These are phyloP conservation scores for Salvelinus namaycush DNA, from an alignment of 2,113 vertebrate species.

Conservation along the genomic window DNA sequence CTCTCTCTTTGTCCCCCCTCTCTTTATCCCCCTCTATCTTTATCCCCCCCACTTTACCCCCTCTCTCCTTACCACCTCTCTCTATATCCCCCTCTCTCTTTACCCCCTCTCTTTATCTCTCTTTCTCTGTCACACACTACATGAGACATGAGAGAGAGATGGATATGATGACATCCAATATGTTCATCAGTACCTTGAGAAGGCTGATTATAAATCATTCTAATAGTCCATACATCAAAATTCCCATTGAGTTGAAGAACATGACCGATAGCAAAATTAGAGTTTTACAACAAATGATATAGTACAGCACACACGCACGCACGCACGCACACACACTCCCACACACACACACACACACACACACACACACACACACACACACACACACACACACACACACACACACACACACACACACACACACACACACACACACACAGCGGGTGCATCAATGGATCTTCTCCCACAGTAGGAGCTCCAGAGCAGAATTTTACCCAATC, in stretches of 20 bases:
- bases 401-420: constrained; percentile 1
- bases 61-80: too few species aligned
- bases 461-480: not conserved
- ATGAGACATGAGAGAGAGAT: not conserved
- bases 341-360: not conserved
- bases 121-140: constrained; percentile 23
- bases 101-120: constrained; percentile 7
- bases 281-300: not conserved
- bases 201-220: too few species aligned
- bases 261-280: too few species aligned
- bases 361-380: not conserved
- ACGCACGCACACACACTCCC: not conserved
- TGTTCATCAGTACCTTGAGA: too few species aligned
- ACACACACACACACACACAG: not conserved
- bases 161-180: too few species aligned
- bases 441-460: not conserved
- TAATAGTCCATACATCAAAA: too few species aligned
- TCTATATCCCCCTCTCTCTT: too few species aligned
- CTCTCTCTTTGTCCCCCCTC: not conserved
- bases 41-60: too few species aligned
- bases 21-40: too few species aligned
- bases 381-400: constrained; percentile 7
- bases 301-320: too few species aligned
- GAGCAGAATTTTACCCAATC: too few species aligned
- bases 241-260: too few species aligned